phyloP scores from a whole-genome alignment of 2,888 invertebrate species.

The Uropetala carovei region DNA sequence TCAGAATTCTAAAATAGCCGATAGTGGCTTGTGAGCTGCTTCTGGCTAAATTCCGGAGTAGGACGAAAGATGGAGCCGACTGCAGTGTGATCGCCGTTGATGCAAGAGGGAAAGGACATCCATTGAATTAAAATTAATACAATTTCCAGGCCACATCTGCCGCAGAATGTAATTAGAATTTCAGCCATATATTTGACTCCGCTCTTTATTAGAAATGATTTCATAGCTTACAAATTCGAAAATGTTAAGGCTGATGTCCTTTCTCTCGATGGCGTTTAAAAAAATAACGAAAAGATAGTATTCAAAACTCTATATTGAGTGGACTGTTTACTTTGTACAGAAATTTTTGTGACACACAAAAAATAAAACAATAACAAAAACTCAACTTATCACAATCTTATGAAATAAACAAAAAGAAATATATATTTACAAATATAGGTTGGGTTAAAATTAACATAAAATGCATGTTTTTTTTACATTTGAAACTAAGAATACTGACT shows the following conservation, averaged over 20 bases:
- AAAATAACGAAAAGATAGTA: conserved; percentile 51
- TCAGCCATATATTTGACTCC: too few relatives aligned
- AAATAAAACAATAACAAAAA: conserved; percentile 64
- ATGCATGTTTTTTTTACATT: conserved; percentile 45
- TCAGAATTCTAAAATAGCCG: conserved; percentile 59
- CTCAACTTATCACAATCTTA: conserved; percentile 64
- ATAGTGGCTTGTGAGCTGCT: not conserved
- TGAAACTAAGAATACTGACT: conserved; percentile 48
- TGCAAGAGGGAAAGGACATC: not conserved
- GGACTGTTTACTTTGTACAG: conserved; percentile 61
- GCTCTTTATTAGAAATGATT: too few relatives aligned
- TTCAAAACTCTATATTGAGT: conserved; percentile 64
- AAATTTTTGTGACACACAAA: conserved; percentile 64
- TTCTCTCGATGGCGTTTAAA: not conserved
- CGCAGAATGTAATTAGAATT: too few relatives aligned
- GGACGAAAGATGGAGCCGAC: conserved; percentile 53
- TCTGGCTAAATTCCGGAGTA: conserved; percentile 25
- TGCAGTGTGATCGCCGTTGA: conserved; percentile 7
- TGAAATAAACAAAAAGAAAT: conserved; percentile 62
- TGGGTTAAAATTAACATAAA: conserved; percentile 62
- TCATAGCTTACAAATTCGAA: too few relatives aligned
- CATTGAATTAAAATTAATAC: too few relatives aligned
- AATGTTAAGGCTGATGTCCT: not conserved
- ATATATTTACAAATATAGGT: conserved; percentile 45
- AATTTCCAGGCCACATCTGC: too few relatives aligned